Base-by-base conservation (phyloP, 2,797 vertebrate genomes). In the Coregonus ussuriensis region DNA sequence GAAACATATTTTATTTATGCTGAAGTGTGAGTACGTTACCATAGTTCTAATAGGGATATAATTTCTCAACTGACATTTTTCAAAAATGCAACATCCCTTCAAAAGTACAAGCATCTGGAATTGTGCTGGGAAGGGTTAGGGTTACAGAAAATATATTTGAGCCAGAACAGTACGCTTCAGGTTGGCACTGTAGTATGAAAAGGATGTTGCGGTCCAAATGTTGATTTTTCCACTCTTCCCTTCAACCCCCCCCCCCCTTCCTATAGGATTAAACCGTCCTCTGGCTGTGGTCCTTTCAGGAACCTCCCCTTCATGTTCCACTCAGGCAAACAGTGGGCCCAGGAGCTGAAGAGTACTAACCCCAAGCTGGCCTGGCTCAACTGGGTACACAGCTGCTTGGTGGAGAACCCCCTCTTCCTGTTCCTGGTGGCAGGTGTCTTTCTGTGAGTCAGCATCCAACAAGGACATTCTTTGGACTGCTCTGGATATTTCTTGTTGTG, bases 241-340 rank as follows among this genome's bases (percentile, higher is more conserved):
- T 37, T 18, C 3, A 7, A 1, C 47, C 68, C 2, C 16, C 47
- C 33, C 25, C n/a, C 15, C 25, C 67, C 11, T 15, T 1, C 18
- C 35, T 7, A 53, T 84, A 97, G 97, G 81, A 90, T 93, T 72
- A 93, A 69, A 85, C 97, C 97, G 0, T 97, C 96, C 0, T 71
- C 85, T 72, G 76, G 2, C 0, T 98, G 97, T 0, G 97, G 97
- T 25, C 97, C 97, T 1, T 98, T 98, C 89, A 94, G 86, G 79
- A 93, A 84, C 4, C 81, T 94, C 52, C 75, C 85, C 68, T 93
- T 88, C 25, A 96, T 98, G 91, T 95, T 94, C 0, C 16, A 91
- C 33, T 92, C 95, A 0, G 91, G 88, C 69, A 92, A 90, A 35
- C 74, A 75, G 9, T 97, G 93, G 94, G 69, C 89, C 21, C 63